Conservation (phyloP, 2,113 vertebrate species). For the Psilopsiagon aurifrons region DNA sequence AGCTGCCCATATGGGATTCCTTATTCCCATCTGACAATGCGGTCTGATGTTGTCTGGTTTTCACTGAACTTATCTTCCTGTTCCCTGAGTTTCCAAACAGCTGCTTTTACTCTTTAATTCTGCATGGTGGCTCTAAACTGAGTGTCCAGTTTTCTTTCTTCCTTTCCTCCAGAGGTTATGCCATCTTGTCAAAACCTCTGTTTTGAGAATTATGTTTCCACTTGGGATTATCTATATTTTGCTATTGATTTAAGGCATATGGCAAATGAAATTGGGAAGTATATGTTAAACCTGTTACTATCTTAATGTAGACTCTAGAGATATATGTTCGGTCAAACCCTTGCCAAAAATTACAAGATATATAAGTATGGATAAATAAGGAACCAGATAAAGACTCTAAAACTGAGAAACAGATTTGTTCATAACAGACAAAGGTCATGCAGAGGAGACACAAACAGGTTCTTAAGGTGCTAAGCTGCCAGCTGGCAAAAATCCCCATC, state of each 20-base stretch:
- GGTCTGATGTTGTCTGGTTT: rapidly evolving
- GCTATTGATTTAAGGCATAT: neutral
- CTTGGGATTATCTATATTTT: neutral
- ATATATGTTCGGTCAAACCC: neutral
- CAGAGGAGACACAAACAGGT: neutral
- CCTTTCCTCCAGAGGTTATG: neutral
- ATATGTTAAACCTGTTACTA: neutral
- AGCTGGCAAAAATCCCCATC: neutral
- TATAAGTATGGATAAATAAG: neutral
- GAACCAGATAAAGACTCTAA: neutral
- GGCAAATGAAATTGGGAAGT: neutral
- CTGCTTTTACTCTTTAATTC: neutral
- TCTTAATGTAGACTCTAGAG: neutral
- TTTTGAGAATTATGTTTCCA: neutral
- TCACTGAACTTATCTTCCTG: neutral
- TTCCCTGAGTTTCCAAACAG: neutral
- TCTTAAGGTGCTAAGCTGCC: neutral
- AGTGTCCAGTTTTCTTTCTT: neutral
- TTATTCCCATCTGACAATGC: neutral
- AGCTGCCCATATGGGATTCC: neutral
- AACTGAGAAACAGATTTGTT: neutral
- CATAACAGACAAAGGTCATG: neutral
- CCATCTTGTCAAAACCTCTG: neutral
- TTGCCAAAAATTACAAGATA: neutral
- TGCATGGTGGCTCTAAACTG: neutral